phyloP scores from a whole-genome alignment of 2,797 vertebrate species.

The Hemibagrus guttatus region DNA sequence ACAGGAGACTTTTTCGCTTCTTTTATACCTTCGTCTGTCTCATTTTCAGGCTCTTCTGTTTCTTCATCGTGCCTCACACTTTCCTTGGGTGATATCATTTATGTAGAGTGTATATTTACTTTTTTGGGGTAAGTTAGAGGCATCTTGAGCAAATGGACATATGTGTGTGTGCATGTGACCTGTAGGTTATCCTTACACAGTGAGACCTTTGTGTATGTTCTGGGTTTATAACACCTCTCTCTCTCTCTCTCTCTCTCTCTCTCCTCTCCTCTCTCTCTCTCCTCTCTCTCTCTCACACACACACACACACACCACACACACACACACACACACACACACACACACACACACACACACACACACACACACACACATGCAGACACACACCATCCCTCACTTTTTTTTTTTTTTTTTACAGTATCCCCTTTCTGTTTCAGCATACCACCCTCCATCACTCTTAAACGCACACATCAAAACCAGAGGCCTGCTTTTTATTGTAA shows the following conservation, averaged over 20 bases:
- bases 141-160: conserved; percentile 40
- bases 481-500: conserved; percentile 63
- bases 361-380: conserved; percentile 41
- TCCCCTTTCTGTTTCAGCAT: conserved; percentile 61
- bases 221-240: conserved; percentile 71
- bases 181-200: conserved; percentile 69
- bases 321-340: conserved; percentile 31
- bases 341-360: conserved; percentile 27
- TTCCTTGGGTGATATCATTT: conserved; percentile 68
- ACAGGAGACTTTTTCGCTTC: conserved; percentile 60
- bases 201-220: conserved; percentile 71
- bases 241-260: conserved; percentile 36
- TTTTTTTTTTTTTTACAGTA: conserved; percentile 43
- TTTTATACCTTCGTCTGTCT: conserved; percentile 17
- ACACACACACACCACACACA: background rate
- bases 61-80: conserved; percentile 54
- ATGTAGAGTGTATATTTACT: background rate
- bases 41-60: conserved; percentile 11
- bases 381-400: background rate
- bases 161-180: conserved; percentile 57
- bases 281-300: conserved; percentile 59
- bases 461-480: conserved; percentile 61
- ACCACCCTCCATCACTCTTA: conserved; percentile 61
- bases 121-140: conserved; percentile 12
- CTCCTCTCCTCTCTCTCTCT: conserved; percentile 63